These are phyloP conservation scores for Junonia oenone DNA, from an alignment of 2,888 invertebrate genomes.

Conservation along the genomic window DNA sequence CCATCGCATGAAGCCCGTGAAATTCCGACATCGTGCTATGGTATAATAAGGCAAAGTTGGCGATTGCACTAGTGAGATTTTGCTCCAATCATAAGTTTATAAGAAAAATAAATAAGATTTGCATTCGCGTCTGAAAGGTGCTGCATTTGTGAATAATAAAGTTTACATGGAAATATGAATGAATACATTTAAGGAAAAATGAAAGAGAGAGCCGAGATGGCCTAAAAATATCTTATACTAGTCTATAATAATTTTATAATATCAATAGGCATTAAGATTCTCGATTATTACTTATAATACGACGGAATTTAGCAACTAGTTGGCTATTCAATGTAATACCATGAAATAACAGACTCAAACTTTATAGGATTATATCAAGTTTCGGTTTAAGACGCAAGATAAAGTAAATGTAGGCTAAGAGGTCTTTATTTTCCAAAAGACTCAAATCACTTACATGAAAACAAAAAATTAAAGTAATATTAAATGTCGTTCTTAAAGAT, in stretches of 20 bases:
- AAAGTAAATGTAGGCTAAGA: neutral
- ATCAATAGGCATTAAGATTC: no score
- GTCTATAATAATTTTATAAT: no score
- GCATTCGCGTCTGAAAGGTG: slow-evolving; percentile 7
- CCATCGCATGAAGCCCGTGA: slow-evolving; percentile 23
- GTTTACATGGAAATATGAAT: neutral
- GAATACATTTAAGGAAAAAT: neutral
- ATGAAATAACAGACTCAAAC: neutral
- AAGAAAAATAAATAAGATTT: slow-evolving; percentile 45
- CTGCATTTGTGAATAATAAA: neutral
- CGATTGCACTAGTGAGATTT: slow-evolving; percentile 63
- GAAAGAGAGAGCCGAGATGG: no score
- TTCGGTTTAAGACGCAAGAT: neutral
- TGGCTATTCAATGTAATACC: no score
- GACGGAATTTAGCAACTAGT: no score
- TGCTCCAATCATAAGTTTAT: slow-evolving; percentile 69
- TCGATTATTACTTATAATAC: no score
- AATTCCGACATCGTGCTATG: slow-evolving; percentile 44
- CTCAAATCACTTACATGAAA: no score
- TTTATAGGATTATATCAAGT: neutral
- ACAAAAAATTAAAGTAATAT: no score
- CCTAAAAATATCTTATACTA: no score
- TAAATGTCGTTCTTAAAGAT: no score
- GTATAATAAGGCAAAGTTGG: slow-evolving; percentile 62
- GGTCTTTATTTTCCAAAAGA: no score